phyloP scores from a whole-genome alignment of 2,888 invertebrate species.

The Carterocephalus palaemon region DNA sequence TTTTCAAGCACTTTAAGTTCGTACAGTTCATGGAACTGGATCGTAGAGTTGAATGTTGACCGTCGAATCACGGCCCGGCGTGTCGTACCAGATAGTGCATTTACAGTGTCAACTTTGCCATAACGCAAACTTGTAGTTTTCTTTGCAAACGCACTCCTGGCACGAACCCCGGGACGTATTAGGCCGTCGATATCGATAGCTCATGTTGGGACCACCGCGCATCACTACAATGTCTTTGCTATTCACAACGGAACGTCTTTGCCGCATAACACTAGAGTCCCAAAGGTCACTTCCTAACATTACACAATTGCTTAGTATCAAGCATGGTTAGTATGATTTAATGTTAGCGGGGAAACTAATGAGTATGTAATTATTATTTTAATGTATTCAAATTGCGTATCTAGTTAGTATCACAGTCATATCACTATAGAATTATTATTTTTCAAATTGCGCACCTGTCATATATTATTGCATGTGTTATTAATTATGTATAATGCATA shows the following conservation, averaged over 20 bases:
- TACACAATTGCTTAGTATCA: constrained; percentile 25
- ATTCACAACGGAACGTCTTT: constrained; percentile 60
- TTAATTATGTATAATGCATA: constrained; percentile 10
- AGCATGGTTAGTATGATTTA: constrained; percentile 24
- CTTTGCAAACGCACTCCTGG: constrained; percentile 99
- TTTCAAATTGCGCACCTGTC: constrained; percentile 1
- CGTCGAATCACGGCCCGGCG: constrained; percentile 82
- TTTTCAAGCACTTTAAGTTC: constrained; percentile 55
- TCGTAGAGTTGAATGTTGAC: constrained; percentile 48
- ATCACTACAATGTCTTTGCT: constrained; percentile 61
- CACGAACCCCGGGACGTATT: constrained; percentile 91
- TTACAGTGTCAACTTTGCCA: constrained; percentile 88
- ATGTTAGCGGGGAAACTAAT: constrained; percentile 20
- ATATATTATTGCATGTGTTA: not conserved
- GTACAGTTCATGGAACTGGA: constrained; percentile 45
- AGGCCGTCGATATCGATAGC: constrained; percentile 58
- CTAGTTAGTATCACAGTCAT: not conserved
- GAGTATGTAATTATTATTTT: constrained; percentile 8
- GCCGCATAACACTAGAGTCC: constrained; percentile 48
- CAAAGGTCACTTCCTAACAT: constrained; percentile 12
- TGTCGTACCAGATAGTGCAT: constrained; percentile 99
- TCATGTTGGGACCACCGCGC: constrained; percentile 43
- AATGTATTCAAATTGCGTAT: not conserved
- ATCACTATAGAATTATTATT: constrained; percentile 6
- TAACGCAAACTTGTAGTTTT: constrained; percentile 73